A percentile compares a stretch with the other conserved stretches of the same genome.
Conservation (phyloP, 2,797 vertebrate genomes). For the Bucorvus abyssinicus region DNA sequence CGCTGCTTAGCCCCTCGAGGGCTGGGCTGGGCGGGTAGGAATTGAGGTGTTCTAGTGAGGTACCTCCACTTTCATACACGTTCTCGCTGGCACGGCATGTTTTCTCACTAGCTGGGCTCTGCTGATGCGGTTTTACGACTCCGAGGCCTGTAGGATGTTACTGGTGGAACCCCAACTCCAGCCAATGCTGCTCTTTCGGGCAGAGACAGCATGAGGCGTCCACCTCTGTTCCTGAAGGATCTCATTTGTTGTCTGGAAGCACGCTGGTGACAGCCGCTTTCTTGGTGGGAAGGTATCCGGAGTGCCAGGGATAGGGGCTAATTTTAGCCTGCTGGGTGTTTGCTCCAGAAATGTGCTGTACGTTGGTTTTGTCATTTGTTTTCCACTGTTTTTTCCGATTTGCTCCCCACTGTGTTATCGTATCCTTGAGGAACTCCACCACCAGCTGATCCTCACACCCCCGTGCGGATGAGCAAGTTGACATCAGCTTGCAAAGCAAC, state of each 20-base stretch:
- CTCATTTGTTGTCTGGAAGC: background rate
- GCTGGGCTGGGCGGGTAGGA: background rate
- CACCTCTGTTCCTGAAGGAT: background rate
- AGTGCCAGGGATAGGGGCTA: background rate
- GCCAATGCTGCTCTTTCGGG: accelerated
- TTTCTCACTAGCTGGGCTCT: background rate
- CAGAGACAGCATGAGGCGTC: accelerated
- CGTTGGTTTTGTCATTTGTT: background rate
- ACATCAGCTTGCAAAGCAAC: background rate
- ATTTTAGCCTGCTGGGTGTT: background rate
- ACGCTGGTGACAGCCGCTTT: background rate
- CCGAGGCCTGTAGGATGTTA: too few species aligned
- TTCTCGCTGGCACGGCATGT: background rate
- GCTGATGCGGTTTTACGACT: background rate
- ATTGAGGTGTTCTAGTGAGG: background rate
- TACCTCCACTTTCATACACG: background rate
- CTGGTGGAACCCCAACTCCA: background rate
- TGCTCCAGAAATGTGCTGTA: background rate
- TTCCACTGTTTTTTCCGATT: background rate
- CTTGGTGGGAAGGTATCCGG: background rate
- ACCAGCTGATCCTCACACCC: background rate
- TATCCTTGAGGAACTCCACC: background rate
- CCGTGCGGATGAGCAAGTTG: background rate
- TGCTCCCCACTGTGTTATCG: background rate
- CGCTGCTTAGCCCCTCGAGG: accelerated